Conservation (phyloP, 2,113 vertebrate genomes). For the Proterorhinus semilunaris region DNA sequence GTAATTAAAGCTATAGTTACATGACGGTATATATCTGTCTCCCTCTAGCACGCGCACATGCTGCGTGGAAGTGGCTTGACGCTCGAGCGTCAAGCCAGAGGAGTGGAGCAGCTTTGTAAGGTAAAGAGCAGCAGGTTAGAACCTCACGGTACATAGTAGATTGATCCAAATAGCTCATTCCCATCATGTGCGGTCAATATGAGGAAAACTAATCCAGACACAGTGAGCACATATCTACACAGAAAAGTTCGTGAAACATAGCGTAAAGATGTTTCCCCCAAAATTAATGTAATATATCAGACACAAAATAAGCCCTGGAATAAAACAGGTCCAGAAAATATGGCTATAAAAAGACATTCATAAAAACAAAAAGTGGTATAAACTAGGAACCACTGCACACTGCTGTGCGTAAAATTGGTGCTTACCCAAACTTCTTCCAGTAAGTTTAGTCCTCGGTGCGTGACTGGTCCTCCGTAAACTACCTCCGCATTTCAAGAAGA, state of each 20-base stretch:
- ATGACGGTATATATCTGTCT: slow-evolving; percentile 24
- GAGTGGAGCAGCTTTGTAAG: background rate
- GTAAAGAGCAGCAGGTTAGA: background rate
- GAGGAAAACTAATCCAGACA: background rate
- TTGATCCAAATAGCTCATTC: background rate
- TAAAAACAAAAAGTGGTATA: background rate
- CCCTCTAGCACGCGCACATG: slow-evolving; percentile 61
- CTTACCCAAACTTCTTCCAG: slow-evolving; percentile 60
- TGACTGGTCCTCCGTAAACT: slow-evolving; percentile 25
- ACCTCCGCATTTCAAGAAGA: slow-evolving; percentile 59
- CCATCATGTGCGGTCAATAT: background rate
- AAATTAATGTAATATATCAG: no score
- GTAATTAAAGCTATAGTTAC: background rate
- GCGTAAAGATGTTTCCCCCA: no score
- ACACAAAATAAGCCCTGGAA: no score
- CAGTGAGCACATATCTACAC: no score
- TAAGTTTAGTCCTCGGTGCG: slow-evolving; percentile 39
- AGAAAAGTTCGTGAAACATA: no score
- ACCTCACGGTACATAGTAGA: background rate
- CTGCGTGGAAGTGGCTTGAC: slow-evolving; percentile 2
- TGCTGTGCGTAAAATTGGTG: slow-evolving; percentile 50
- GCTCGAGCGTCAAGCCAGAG: background rate
- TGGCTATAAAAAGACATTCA: background rate
- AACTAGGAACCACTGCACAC: slow-evolving; percentile 1
- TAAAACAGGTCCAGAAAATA: background rate